These are phyloP conservation scores for Stenodera caucasica DNA, from an alignment of 2,888 invertebrate genomes.

Conservation along the genomic window DNA sequence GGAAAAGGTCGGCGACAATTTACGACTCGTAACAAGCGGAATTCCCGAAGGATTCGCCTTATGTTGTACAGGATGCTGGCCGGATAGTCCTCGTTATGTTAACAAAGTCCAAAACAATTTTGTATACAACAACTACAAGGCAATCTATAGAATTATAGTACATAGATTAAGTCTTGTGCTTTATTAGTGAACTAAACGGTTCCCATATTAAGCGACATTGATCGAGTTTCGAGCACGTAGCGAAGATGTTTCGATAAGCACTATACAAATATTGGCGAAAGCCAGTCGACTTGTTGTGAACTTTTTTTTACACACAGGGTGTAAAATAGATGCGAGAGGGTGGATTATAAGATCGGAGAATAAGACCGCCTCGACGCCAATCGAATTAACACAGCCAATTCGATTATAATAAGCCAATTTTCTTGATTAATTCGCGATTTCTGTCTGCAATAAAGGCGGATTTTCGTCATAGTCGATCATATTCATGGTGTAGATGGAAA, in stretches of 20 bases:
- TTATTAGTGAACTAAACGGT: too few relatives aligned
- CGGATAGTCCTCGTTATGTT: not conserved
- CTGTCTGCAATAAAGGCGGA: conserved; percentile 10
- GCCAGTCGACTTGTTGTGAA: not conserved
- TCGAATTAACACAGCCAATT: conserved; percentile 21
- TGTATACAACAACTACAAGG: too few relatives aligned
- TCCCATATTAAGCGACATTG: conserved; percentile 11
- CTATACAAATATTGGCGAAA: conserved; percentile 11
- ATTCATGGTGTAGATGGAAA: not conserved
- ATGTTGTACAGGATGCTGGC: not conserved
- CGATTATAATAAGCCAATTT: conserved; percentile 23
- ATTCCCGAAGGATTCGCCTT: not conserved
- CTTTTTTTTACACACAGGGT: too few relatives aligned
- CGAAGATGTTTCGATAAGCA: conserved; percentile 8
- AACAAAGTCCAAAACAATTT: not conserved
- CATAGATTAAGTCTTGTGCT: too few relatives aligned
- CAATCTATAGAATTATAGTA: not conserved
- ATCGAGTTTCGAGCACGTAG: not conserved
- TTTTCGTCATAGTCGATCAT: conserved; percentile 9
- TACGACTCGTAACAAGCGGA: not conserved
- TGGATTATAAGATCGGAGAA: not conserved
- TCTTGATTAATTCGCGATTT: conserved; percentile 22
- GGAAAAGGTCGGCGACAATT: not conserved
- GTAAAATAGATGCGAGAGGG: too few relatives aligned
- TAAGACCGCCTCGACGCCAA: conserved; percentile 10